These are phyloP conservation scores for Pelodiscus sinensis DNA, from an alignment of 2,113 vertebrate genomes.

Conservation along the genomic window DNA sequence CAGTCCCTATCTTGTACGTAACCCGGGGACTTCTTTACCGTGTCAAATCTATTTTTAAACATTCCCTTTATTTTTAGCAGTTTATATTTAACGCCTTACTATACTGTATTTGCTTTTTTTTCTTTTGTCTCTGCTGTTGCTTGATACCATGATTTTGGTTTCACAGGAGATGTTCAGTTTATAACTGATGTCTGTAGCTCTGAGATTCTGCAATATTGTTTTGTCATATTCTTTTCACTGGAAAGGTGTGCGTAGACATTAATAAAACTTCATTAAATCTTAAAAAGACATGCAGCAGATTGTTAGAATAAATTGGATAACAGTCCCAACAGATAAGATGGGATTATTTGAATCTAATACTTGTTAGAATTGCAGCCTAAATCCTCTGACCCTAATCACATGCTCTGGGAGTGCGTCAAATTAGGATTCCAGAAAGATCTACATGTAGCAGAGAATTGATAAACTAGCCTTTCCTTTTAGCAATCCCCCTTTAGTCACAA, in stretches of 20 bases:
- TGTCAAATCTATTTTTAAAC: too few species aligned
- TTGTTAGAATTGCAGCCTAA: slow-evolving; percentile 71
- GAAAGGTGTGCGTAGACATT: slow-evolving; percentile 23
- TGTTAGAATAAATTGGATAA: slow-evolving; percentile 53
- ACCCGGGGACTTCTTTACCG: too few species aligned
- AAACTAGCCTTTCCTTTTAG: neutral
- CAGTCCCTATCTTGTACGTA: too few species aligned
- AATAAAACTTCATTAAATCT: slow-evolving; percentile 43
- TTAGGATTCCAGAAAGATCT: slow-evolving; percentile 61
- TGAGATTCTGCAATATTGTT: neutral
- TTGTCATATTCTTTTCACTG: neutral
- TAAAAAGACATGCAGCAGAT: slow-evolving; percentile 45
- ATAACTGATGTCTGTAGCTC: too few species aligned
- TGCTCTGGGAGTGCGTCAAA: slow-evolving; percentile 38
- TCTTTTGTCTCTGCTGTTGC: too few species aligned
- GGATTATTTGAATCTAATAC: slow-evolving; percentile 74
- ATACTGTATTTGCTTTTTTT: too few species aligned
- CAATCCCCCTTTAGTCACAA: slow-evolving; percentile 6
- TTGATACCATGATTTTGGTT: too few species aligned
- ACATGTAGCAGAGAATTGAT: slow-evolving; percentile 12
- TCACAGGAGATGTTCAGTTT: too few species aligned
- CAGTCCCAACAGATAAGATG: slow-evolving; percentile 66
- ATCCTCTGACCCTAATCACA: slow-evolving; percentile 71
- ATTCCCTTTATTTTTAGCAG: too few species aligned
- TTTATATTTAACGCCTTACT: too few species aligned